Evolutionary conservation across 2,113 vertebrate genomes (phyloP).

Genomic region (Brachyhypopomus gauderio): DNA sequence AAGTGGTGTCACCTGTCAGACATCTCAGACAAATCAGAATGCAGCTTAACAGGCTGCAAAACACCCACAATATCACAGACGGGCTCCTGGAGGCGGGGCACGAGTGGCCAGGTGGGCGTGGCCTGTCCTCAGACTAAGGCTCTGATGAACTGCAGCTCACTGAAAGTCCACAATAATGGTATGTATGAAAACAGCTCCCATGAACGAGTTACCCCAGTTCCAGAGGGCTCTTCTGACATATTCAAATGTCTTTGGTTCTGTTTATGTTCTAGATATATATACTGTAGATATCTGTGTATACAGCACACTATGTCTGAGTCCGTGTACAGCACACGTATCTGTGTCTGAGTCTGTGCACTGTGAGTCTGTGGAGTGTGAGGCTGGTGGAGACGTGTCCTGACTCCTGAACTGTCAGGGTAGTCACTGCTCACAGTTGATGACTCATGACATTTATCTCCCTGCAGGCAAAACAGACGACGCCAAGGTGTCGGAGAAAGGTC

Average conservation of each 20-base stretch:
- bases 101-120: conserved; percentile 79
- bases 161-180: conserved; percentile 83
- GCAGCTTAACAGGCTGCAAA: conserved; percentile 76
- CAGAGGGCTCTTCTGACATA: too few relatives aligned
- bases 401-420: conserved; percentile 18
- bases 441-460: conserved; percentile 33
- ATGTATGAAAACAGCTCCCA: conserved; percentile 43
- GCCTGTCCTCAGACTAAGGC: conserved; percentile 76
- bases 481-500: conserved; percentile 87
- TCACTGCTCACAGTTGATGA: conserved; percentile 18
- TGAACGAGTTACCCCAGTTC: too few relatives aligned
- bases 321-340: background rate
- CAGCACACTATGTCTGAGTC: conserved; percentile 5
- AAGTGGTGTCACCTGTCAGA: conserved; percentile 86
- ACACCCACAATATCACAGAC: conserved; percentile 78
- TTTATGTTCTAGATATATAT: too few relatives aligned
- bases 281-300: too few relatives aligned
- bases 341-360: too few relatives aligned
- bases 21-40: conserved; percentile 85
- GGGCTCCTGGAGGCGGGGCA: conserved; percentile 85
- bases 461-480: conserved; percentile 87
- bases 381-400: conserved; percentile 23
- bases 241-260: background rate
- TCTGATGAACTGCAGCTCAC: conserved; percentile 76
- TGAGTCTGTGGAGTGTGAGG: conserved; percentile 19